Percentiles rank a stretch among this genome's conserved stretches.
Conservation (phyloP, 2,113 vertebrate species). For the Neodontobutis hainanensis region DNA sequence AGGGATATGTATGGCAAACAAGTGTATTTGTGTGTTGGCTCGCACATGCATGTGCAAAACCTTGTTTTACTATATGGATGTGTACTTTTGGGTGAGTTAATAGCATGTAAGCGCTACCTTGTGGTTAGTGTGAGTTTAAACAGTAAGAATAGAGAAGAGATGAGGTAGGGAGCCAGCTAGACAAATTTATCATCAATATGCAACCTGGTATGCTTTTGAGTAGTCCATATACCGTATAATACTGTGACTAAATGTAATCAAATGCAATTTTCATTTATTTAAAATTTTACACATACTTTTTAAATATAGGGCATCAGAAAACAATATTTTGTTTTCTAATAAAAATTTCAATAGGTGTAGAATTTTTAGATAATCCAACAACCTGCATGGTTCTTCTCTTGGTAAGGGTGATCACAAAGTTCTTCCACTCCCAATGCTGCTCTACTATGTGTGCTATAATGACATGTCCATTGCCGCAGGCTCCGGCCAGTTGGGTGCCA, state of each 20-base stretch:
- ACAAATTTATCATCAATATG: conserved; percentile 72
- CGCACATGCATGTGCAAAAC: conserved; percentile 16
- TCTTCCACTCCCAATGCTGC: conserved; percentile 95
- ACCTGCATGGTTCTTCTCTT: conserved; percentile 98
- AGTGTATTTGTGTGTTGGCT: conserved; percentile 32
- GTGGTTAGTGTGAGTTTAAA: conserved; percentile 73
- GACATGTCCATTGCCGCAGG: conserved; percentile 94
- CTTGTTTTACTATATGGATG: conserved; percentile 42
- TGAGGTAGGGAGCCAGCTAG: conserved; percentile 48
- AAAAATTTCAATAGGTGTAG: neutral
- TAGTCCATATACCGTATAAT: too few species aligned
- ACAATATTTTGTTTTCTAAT: neutral
- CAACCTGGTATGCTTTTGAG: conserved; percentile 39
- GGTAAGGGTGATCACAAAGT: conserved; percentile 88
- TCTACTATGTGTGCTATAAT: conserved; percentile 96
- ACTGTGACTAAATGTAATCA: neutral
- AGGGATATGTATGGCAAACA: conserved; percentile 57
- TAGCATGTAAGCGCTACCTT: conserved; percentile 70
- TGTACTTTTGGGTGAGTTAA: conserved; percentile 60
- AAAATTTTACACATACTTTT: neutral
- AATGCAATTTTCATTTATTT: neutral
- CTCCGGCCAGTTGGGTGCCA: conserved; percentile 92
- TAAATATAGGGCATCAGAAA: neutral
- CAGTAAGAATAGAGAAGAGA: conserved; percentile 66
- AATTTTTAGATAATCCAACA: conserved; percentile 21